Base-by-base conservation (phyloP, 2,113 vertebrate genomes). In the Azemiops feae region DNA sequence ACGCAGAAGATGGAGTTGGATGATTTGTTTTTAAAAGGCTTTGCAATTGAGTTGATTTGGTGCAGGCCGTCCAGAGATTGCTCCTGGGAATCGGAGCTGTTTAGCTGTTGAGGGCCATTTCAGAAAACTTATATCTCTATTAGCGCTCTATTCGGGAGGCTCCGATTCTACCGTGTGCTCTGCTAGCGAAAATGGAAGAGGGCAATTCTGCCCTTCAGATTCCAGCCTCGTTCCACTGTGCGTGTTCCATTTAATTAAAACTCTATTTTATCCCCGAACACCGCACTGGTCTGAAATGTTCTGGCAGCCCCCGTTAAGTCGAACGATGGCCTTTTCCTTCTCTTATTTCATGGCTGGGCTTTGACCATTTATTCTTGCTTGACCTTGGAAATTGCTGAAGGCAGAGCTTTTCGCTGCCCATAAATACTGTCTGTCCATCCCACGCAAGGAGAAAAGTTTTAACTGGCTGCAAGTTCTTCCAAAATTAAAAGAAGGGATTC, bases 321-420 rank as follows among this genome's bases (percentile, higher is more conserved):
- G 95, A 91, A 97, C 93, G 50, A 92, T 95, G 87, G 92, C 85
- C 93, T 97, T 96, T 86, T 96, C 88, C 89, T 94, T 96, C 97
- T 95, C 91, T 93, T 97, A 92, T 96, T 97, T 97, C 90, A 91
- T 95, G 94, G 93, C 85, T 96, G 95, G 96, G 85, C 85, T 95
- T 97, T 97, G 95, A 93, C 92, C 50, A 92, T 97, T 97, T 97
- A 45, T 94, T 97, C 85, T 92, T 96, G 94, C 53, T 96, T 97
- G 96, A 97, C 96, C 92, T 96, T 92, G 93, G 93, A 97, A 97
- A 97, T 93, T 97, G 94, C 95, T 98, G 95, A 97, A 96, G 93
- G 93, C 58, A 94, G 53, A 88, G 58, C 45, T 97, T 96, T 92
- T 94, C 3, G 1, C 92, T 90, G 47, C 69, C 89, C 88, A 90